phyloP scores from a whole-genome alignment of 2,888 invertebrate genomes.

The Furcula furcula region DNA sequence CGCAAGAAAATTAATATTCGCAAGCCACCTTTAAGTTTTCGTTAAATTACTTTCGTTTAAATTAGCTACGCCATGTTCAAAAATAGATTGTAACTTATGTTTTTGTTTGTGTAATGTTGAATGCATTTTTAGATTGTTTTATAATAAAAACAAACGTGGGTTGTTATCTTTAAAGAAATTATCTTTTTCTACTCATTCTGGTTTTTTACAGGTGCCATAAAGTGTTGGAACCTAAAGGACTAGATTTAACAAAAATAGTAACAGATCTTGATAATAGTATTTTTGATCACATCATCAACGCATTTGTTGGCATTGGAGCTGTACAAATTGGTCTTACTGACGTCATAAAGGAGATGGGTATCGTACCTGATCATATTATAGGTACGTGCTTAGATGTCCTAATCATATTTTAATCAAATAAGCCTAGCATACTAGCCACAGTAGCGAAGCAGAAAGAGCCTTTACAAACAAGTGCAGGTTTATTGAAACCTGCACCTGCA shows the following conservation, averaged over 20 bases:
- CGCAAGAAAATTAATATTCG: conserved; percentile 4
- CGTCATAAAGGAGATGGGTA: conserved; percentile 80
- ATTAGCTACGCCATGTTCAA: conserved; percentile 8
- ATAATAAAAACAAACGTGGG: no score
- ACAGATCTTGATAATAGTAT: conserved; percentile 82
- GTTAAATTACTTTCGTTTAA: conserved; percentile 12
- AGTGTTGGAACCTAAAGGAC: conserved; percentile 80
- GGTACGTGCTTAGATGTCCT: conserved; percentile 78
- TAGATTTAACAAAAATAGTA: conserved; percentile 84
- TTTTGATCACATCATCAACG: conserved; percentile 85
- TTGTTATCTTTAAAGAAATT: no score
- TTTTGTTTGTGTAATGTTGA: not conserved
- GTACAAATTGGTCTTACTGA: conserved; percentile 84
- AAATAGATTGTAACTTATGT: not conserved
- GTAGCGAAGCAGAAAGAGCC: no score
- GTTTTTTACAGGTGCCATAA: conserved; percentile 71
- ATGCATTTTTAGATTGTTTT: no score
- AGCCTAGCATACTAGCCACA: no score
- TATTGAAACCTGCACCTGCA: no score
- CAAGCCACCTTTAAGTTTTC: conserved; percentile 11
- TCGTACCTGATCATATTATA: conserved; percentile 88
- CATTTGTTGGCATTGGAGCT: conserved; percentile 89
- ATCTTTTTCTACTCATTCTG: no score
- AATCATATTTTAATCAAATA: no score
- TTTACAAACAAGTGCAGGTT: no score